Evolutionary conservation across 2,797 vertebrate genomes (phyloP), one percentile per base, ranked within the genome.

Genomic region (Lagodon rhomboides): DNA sequence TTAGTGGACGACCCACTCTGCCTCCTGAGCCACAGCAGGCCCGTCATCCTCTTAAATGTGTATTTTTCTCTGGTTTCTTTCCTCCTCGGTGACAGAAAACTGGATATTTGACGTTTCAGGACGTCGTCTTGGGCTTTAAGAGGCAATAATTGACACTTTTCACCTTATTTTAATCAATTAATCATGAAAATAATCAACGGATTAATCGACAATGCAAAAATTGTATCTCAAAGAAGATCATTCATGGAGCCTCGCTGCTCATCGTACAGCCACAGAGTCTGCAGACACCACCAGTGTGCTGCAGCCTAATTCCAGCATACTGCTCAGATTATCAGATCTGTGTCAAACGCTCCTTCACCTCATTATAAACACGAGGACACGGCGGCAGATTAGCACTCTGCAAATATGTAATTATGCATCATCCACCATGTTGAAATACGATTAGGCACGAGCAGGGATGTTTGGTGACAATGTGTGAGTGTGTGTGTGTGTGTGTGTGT

Each of bases 371-470:
- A 89, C 0, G 43, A 85, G 74, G 75, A 79, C 83, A 78, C 77
- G 75, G 74, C 34, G 73, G 71, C 80, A 78, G 77, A 87, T 92
- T 89, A 87, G 78, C 77, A 87, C 74, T 77, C 43, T 27, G 85
- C 76, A 92, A 92, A 94, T 90, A 88, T 90, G 83, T 89, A 87
- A 93, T 94, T 91, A 92, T 80, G 67, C 77, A 85, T 89, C 78
- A 86, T 86, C 82, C 82, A 70, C 63, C 69, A 64, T 69, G 81
- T 58, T 82, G 77, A 79, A 90, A 87, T 86, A 85, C 60, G 79
- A 92, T 91, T 93, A 93, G 85, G 75, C 70, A 50, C 69, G 81
- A 72, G 65, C 76, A 41, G 79, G 64, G 69, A 81, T 55, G 41
- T 59, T 84, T n/a, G 38, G 34, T 34, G 34, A 8, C 34, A 8